Percentiles rank a stretch among this genome's conserved stretches.
phyloP scores from a whole-genome alignment of 2,797 vertebrate genomes.

The Dipus sagitta region DNA sequence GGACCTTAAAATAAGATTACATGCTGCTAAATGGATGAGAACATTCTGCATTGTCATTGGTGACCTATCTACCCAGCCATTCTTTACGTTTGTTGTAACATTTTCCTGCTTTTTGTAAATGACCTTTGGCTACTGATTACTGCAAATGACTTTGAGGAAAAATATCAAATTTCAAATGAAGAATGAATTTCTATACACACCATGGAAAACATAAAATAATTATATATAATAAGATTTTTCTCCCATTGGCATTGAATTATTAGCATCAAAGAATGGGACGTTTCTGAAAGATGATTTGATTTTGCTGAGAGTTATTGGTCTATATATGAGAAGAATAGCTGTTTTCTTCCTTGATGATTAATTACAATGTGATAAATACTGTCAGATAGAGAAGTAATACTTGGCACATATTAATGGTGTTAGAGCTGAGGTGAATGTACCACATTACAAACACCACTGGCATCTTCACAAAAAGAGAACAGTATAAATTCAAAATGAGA shows the following conservation, averaged over 20 bases:
- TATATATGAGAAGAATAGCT: constrained; percentile 82
- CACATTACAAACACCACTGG: constrained; percentile 67
- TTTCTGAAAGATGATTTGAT: constrained; percentile 88
- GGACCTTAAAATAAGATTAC: constrained; percentile 71
- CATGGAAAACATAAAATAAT: constrained; percentile 74
- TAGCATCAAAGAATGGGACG: constrained; percentile 85
- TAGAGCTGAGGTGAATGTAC: constrained; percentile 74
- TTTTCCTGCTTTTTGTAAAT: constrained; percentile 57
- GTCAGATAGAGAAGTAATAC: constrained; percentile 80
- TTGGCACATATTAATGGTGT: constrained; percentile 81
- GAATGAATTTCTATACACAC: constrained; percentile 72
- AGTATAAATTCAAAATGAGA: constrained; percentile 33
- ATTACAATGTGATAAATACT: constrained; percentile 84
- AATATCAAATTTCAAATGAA: constrained; percentile 77
- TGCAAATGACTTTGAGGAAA: constrained; percentile 70
- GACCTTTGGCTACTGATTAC: constrained; percentile 62
- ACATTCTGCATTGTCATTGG: constrained; percentile 24
- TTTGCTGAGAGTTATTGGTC: constrained; percentile 84
- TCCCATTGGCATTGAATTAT: constrained; percentile 86
- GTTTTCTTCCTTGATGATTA: constrained; percentile 85
- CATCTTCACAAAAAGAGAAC: constrained; percentile 63
- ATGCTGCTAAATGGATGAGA: constrained; percentile 64
- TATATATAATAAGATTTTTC: constrained; percentile 80
- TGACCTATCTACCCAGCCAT: background rate
- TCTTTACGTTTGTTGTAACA: constrained; percentile 51